Conservation (phyloP, 2,113 vertebrate species). For the Charadrius vociferus region DNA sequence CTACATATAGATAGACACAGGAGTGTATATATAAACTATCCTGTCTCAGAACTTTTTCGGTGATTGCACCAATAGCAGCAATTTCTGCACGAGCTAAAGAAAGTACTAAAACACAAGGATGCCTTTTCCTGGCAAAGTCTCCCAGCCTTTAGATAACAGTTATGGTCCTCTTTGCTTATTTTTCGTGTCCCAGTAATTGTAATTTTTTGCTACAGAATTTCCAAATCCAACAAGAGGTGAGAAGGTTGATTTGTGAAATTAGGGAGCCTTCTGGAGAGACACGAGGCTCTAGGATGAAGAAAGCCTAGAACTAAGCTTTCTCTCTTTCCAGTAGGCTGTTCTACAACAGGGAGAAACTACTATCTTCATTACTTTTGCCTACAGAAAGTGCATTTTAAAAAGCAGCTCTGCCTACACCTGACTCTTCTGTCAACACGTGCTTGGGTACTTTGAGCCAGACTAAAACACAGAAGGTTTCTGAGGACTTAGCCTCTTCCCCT, state of each 20-base stretch:
- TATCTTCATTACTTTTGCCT: neutral
- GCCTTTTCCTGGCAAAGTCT: neutral
- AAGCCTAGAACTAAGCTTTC: neutral
- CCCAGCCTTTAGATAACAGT: neutral
- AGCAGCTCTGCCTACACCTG: neutral
- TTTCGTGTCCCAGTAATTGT: neutral
- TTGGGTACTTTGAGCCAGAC: neutral
- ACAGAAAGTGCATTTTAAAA: neutral
- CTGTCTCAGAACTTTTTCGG: neutral
- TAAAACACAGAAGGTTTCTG: neutral
- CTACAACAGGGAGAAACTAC: neutral
- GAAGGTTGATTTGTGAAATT: neutral
- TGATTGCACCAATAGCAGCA: fast-evolving
- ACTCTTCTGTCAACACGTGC: neutral
- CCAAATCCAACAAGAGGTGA: neutral
- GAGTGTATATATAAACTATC: neutral
- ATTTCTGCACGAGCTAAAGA: neutral
- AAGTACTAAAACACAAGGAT: neutral
- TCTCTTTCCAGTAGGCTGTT: neutral
- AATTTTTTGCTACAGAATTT: neutral
- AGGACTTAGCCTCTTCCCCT: neutral
- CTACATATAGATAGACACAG: neutral
- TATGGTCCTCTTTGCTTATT: neutral
- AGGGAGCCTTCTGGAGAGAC: neutral
- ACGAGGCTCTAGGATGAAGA: neutral